Conservation (phyloP, 2,888 invertebrate species). For the Ichneumoninae sp. region DNA sequence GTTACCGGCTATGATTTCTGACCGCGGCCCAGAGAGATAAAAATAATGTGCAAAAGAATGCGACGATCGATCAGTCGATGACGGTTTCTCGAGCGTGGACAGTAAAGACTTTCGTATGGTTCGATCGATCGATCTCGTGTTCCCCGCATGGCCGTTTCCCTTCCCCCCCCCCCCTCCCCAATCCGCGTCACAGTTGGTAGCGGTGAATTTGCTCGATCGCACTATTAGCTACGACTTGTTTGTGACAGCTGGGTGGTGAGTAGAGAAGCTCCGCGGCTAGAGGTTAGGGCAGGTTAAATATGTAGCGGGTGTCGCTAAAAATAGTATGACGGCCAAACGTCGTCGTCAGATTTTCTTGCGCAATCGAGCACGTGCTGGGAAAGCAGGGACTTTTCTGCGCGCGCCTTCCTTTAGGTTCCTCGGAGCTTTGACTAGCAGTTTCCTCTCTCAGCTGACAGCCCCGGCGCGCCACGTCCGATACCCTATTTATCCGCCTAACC, state of each 20-base stretch:
- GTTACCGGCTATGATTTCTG: too few species aligned
- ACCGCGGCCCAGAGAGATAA: background rate
- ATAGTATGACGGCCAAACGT: conserved; percentile 82
- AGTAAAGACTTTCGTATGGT: conserved; percentile 20
- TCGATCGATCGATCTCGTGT: conserved; percentile 51
- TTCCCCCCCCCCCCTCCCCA: too few species aligned
- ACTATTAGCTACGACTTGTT: conserved; percentile 61
- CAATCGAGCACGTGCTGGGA: conserved; percentile 81
- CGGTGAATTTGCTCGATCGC: conserved; percentile 35
- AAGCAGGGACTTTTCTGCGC: background rate
- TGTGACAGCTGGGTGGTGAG: conserved; percentile 57
- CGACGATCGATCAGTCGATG: conserved; percentile 23
- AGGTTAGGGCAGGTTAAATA: conserved; percentile 84
- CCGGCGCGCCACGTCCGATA: background rate
- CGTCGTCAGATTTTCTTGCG: conserved; percentile 77
- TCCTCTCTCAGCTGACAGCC: conserved; percentile 38
- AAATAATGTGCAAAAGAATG: background rate
- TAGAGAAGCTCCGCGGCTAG: conserved; percentile 54
- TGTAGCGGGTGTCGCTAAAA: conserved; percentile 81
- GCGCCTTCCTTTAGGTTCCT: background rate
- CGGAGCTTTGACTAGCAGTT: conserved; percentile 16
- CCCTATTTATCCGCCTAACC: background rate
- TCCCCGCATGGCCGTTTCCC: background rate
- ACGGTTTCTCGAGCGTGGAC: conserved; percentile 6
- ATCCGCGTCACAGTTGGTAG: conserved; percentile 29